Percentiles rank a stretch among this genome's conserved stretches.
phyloP scores from a whole-genome alignment of 1,140 invertebrate genomes.

The Saccostrea cuccullata region DNA sequence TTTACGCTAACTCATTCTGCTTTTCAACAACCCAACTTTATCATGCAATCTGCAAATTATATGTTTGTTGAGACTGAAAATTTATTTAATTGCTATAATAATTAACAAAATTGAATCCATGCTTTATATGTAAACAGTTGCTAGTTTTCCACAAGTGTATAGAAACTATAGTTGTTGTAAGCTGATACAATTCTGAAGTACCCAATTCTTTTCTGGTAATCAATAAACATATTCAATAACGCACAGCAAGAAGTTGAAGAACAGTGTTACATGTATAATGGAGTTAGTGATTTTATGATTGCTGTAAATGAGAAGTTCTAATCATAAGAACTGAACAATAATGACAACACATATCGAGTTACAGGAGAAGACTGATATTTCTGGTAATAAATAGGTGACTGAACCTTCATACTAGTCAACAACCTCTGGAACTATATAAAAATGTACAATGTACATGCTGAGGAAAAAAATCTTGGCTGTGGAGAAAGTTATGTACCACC shows the following conservation, averaged over 20 bases:
- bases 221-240: background rate
- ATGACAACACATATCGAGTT: background rate
- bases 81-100: background rate
- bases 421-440: background rate
- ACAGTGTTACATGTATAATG: background rate
- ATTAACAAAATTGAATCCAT: too few relatives aligned
- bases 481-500: background rate
- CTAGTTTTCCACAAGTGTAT: background rate
- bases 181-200: background rate
- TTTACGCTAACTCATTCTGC: too few relatives aligned
- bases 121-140: background rate
- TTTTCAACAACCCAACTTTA: background rate
- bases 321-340: background rate
- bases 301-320: background rate
- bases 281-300: background rate
- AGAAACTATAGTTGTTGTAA: background rate
- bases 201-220: background rate
- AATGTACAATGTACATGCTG: too few relatives aligned
- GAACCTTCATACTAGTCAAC: background rate
- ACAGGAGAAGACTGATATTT: background rate
- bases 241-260: constrained; percentile 4
- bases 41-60: background rate
- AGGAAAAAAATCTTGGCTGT: background rate
- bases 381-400: background rate
- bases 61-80: background rate